Conservation (phyloP, 2,888 invertebrate genomes). For the Cheiracanthium punctorium region DNA sequence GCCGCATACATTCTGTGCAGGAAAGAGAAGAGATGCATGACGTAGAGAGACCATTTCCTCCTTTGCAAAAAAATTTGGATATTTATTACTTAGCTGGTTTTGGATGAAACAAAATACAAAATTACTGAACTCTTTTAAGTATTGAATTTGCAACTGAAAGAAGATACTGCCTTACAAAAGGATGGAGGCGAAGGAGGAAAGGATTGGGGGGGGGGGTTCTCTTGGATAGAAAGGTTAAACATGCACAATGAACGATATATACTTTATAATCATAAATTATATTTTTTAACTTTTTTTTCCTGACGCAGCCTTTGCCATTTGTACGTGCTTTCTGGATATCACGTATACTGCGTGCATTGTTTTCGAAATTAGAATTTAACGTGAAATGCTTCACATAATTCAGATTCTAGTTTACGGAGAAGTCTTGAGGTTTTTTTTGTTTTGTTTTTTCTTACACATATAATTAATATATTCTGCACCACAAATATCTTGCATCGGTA, state of each 20-base stretch:
- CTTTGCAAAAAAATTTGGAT: not conserved
- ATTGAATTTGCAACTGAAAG: not conserved
- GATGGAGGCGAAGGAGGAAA: not conserved
- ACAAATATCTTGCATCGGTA: not conserved
- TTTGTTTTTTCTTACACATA: not conserved
- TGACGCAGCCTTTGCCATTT: slow-evolving; percentile 4
- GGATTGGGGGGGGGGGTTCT: not conserved
- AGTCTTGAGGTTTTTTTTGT: not conserved
- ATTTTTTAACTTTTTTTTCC: slow-evolving; percentile 30
- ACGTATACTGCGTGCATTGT: slow-evolving; percentile 62
- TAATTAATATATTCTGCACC: not conserved
- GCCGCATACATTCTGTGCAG: not conserved
- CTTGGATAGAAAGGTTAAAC: slow-evolving; percentile 51
- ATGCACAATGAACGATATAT: slow-evolving; percentile 51
- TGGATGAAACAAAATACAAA: not conserved
- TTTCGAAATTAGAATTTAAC: slow-evolving; percentile 46
- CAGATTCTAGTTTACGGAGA: not conserved
- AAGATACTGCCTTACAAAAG: not conserved
- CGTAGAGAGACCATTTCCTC: not conserved
- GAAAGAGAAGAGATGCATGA: not conserved
- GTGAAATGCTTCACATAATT: slow-evolving; percentile 9
- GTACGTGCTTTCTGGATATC: slow-evolving; percentile 30
- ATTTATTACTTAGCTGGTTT: not conserved
- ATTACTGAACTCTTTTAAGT: not conserved
- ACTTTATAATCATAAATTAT: slow-evolving; percentile 68